These are phyloP conservation scores for Papio anubis DNA, from an alignment of 2,113 vertebrate genomes.

Conservation along the genomic window DNA sequence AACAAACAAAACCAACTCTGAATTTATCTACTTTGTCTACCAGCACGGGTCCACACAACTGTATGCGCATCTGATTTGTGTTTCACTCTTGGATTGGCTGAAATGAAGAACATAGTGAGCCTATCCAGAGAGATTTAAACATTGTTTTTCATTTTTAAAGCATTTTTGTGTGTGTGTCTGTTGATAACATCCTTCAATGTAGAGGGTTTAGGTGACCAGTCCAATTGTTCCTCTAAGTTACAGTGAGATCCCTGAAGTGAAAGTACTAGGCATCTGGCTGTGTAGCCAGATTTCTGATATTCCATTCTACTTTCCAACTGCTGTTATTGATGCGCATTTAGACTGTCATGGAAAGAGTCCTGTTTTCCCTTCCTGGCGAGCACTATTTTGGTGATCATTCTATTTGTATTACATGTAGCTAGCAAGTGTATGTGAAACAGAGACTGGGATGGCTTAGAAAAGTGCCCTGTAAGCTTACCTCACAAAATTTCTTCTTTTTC, in stretches of 20 bases:
- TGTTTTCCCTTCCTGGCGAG: background rate
- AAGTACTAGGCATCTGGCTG: fast-evolving
- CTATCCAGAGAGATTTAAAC: background rate
- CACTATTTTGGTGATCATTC: background rate
- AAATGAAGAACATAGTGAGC: background rate
- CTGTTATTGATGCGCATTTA: background rate
- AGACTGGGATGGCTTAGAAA: background rate
- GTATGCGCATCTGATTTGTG: background rate
- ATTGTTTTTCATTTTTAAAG: background rate
- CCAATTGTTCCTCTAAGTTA: background rate
- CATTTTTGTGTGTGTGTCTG: background rate
- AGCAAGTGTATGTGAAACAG: background rate
- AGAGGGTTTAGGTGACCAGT: background rate
- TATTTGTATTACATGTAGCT: background rate
- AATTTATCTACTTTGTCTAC: background rate
- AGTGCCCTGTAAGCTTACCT: background rate
- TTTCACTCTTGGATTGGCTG: background rate
- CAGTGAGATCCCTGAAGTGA: background rate
- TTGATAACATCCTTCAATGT: background rate
- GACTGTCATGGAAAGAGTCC: background rate
- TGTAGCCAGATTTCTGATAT: background rate
- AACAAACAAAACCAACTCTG: background rate
- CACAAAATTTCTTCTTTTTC: background rate
- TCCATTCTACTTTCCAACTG: background rate
- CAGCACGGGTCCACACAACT: background rate